A percentile compares a stretch with the other conserved stretches of the same genome.
Evolutionary conservation across 1,140 invertebrate genomes (phyloP).

Genomic region (Drosophila bipectinata): DNA sequence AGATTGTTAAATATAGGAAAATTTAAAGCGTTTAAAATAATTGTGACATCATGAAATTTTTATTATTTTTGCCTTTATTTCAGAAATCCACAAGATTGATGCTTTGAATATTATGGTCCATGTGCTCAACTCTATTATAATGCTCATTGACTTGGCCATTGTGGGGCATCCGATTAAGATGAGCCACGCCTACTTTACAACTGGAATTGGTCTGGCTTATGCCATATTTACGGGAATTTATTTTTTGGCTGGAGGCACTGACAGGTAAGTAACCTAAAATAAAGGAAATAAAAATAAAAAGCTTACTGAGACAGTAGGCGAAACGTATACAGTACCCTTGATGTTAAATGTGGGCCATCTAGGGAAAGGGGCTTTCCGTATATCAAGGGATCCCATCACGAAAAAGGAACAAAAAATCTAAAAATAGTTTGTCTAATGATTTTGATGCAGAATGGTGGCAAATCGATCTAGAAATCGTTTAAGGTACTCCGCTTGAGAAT

Average conservation of each 20-base stretch:
- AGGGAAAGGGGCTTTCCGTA: too few relatives aligned
- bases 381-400: too few relatives aligned
- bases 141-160: conserved; percentile 88
- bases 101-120: conserved; percentile 87
- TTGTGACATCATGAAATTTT: not conserved
- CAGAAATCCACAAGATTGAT: conserved; percentile 84
- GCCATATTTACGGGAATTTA: conserved; percentile 88
- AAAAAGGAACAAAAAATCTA: too few relatives aligned
- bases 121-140: conserved; percentile 87
- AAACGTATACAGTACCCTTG: too few relatives aligned
- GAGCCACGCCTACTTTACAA: conserved; percentile 87
- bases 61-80: not conserved
- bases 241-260: conserved; percentile 87
- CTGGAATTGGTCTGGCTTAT: conserved; percentile 86
- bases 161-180: conserved; percentile 87
- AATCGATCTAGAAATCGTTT: too few relatives aligned
- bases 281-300: not conserved
- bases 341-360: too few relatives aligned
- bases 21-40: not conserved
- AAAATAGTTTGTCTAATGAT: too few relatives aligned
- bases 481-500: too few relatives aligned
- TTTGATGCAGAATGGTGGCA: too few relatives aligned
- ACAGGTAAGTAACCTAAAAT: conserved; percentile 80
- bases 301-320: not conserved
- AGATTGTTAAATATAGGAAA: not conserved